Evolutionary conservation across 2,113 vertebrate species (phyloP).

Genomic region (Tetraodon nigroviridis): DNA sequence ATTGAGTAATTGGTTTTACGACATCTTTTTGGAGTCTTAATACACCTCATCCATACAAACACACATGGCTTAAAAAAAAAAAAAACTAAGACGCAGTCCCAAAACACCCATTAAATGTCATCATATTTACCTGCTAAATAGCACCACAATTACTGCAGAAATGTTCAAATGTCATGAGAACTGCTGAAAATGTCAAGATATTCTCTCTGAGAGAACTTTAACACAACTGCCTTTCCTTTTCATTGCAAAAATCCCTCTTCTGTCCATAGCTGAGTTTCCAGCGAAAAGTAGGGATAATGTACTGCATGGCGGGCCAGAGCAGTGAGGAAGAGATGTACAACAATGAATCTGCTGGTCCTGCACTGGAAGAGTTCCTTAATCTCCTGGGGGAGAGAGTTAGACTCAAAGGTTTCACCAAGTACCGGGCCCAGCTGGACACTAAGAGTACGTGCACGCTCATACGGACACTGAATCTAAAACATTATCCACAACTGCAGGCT

Average conservation of each 20-base stretch:
- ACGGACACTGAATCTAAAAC: no score
- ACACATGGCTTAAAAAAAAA: background rate
- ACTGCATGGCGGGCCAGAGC: conserved; percentile 94
- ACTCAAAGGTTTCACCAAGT: conserved; percentile 96
- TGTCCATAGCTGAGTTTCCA: conserved; percentile 89
- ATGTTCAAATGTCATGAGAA: conserved; percentile 44
- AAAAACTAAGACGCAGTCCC: conserved; percentile 41
- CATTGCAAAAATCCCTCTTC: conserved; percentile 13
- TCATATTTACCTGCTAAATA: conserved; percentile 41
- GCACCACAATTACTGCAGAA: conserved; percentile 18
- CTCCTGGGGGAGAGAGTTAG: conserved; percentile 91
- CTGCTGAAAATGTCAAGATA: conserved; percentile 41
- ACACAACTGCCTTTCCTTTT: conserved; percentile 1
- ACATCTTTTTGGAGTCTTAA: no score
- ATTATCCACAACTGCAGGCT: no score
- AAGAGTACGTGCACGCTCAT: conserved; percentile 83
- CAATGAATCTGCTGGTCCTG: conserved; percentile 90
- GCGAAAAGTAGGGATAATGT: conserved; percentile 97
- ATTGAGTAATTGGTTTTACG: no score
- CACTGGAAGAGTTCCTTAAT: conserved; percentile 95
- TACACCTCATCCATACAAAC: no score
- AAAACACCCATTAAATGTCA: conserved; percentile 55
- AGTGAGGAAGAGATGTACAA: conserved; percentile 99
- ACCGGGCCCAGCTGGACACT: conserved; percentile 94
- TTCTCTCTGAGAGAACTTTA: conserved; percentile 28